Conservation (phyloP, 1,140 invertebrate species). For the Drosophila pallidifrons region DNA sequence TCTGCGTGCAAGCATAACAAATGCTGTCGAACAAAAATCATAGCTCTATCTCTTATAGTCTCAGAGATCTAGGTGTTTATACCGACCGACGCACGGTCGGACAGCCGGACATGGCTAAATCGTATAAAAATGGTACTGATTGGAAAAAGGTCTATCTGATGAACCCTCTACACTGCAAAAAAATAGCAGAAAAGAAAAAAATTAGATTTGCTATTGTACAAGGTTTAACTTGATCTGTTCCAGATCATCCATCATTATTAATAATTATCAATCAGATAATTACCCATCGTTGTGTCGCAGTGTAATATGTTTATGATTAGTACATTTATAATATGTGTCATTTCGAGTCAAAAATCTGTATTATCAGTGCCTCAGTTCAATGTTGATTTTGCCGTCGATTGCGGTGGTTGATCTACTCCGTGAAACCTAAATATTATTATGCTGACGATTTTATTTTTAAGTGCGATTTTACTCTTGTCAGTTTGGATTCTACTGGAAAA, state of each 20-base stretch:
- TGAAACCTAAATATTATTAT: conserved; percentile 19
- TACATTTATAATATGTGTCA: background rate
- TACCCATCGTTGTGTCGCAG: background rate
- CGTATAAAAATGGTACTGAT: no score
- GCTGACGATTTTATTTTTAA: conserved; percentile 38
- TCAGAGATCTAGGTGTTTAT: no score
- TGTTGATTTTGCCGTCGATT: background rate
- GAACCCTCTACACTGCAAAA: no score
- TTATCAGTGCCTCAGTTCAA: conserved; percentile 9
- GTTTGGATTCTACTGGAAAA: conserved; percentile 41
- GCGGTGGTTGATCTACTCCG: background rate
- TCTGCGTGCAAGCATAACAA: no score
- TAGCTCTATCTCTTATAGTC: no score
- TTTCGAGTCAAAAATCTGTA: background rate
- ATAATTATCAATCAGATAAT: background rate
- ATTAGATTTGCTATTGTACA: no score
- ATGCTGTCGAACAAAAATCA: no score
- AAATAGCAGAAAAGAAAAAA: no score
- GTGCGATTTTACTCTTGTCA: conserved; percentile 19
- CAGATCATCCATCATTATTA: background rate
- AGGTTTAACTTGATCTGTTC: no score
- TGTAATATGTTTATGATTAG: conserved; percentile 5
- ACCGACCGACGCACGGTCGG: no score
- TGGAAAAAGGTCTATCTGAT: no score
- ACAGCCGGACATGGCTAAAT: no score